Base-by-base conservation (phyloP, 2,888 invertebrate species). In the Cerceris ruficornis region DNA sequence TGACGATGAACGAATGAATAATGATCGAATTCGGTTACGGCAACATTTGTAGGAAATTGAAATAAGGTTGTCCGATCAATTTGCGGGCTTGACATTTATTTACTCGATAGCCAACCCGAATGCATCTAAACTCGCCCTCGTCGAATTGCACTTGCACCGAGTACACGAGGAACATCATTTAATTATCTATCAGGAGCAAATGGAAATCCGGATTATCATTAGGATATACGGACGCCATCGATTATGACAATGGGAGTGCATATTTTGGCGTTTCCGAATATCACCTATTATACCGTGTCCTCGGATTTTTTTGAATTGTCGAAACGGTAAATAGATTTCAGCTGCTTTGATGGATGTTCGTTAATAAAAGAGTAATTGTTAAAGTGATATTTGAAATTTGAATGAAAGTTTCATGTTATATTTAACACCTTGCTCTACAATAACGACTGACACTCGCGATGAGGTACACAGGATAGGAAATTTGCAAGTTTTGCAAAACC, bases 141-240 rank as follows among this genome's bases (percentile, higher is more conserved):
- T 54, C 14, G 58, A 52, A 64, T 68, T 67, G 72, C 57, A 50
- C 70, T 59, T 61, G 57, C 46, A 59, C 15, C 58, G 58, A 71
- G 39, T 49, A 52, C 13, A 13, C 28, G n/a, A 15, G 61, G 42
- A 50, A 54, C 69, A 66, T 50, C 50, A 42, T 76, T 76, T 72
- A 72, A 67, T 76, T 55, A 75, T 67, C 14, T 54, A 42, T 57
- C 43, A 42, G 50, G 39, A 55, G 60, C 60, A 60, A 75, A 75
- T 66, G 66, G 71, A 75, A 75, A 75, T 75, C 55, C 66, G 61
- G 39, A 66, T 75, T 75, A 71, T 75, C 71, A 75, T 71, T 70
- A 70, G 59, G 65, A 71, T 52, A 49, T 13, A 13, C 57, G 61
- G 60, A 66, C 66, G 9, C 66, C 43, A n/a, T 28, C 70, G 46